Conservation (phyloP, 2,113 vertebrate genomes). For the Asarcornis scutulata region DNA sequence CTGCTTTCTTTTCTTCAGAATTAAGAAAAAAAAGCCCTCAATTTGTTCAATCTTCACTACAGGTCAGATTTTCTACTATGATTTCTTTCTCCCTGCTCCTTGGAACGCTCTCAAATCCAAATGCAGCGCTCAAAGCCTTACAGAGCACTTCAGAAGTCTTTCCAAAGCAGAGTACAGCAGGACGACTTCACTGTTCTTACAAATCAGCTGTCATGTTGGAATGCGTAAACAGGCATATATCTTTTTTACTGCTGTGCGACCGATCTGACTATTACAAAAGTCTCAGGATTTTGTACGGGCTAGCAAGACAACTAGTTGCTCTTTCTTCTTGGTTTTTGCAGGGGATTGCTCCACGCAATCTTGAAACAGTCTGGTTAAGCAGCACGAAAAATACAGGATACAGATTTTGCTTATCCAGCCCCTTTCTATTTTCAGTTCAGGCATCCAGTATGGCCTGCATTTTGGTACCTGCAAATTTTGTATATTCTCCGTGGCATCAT, state of each 20-base stretch:
- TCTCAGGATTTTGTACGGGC: not conserved
- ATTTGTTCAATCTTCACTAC: not conserved
- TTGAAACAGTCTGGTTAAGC: not conserved
- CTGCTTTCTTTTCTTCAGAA: not conserved
- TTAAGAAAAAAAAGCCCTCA: not conserved
- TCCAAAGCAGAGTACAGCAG: conserved; percentile 30
- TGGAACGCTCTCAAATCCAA: not conserved
- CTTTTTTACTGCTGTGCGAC: not conserved
- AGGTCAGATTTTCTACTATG: not conserved
- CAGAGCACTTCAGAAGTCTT: not conserved
- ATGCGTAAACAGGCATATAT: conserved; percentile 12
- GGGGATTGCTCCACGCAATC: not conserved
- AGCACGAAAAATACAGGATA: not conserved
- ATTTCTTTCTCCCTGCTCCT: not conserved
- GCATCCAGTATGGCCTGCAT: not conserved
- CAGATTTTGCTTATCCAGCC: not conserved
- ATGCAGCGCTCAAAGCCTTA: not conserved
- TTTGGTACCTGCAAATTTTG: not conserved
- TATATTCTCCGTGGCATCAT: not conserved
- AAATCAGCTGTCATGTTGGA: not conserved
- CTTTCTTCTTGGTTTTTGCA: not conserved
- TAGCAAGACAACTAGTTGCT: not conserved
- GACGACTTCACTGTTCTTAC: not conserved
- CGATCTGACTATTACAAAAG: not conserved
- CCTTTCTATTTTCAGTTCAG: not conserved